A percentile compares a stretch with the other conserved stretches of the same genome.
phyloP scores from a whole-genome alignment of 2,797 vertebrate species.

The Hemitrygon akajei region DNA sequence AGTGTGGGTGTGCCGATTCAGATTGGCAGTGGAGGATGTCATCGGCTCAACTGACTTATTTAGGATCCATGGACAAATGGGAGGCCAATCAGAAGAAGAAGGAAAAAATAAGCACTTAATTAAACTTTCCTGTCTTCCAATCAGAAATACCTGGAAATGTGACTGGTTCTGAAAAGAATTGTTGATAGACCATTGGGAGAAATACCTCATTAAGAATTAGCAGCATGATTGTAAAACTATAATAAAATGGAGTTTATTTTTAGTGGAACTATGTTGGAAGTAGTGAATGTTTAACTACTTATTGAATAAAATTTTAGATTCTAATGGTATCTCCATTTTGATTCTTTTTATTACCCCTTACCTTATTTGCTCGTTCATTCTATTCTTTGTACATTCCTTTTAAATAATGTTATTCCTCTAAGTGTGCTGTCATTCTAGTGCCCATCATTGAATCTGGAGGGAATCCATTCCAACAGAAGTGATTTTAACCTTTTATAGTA shows the following conservation, averaged over 20 bases:
- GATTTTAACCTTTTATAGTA: no score
- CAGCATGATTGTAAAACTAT: background rate
- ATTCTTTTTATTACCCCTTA: background rate
- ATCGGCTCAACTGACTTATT: no score
- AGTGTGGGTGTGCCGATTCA: no score
- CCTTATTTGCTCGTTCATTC: background rate
- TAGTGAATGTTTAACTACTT: background rate
- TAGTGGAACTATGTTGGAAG: background rate
- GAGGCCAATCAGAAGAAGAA: no score
- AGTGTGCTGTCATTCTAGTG: background rate
- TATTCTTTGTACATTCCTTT: background rate
- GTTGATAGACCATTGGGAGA: background rate
- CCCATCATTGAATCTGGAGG: background rate
- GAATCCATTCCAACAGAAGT: background rate
- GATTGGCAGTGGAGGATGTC: no score
- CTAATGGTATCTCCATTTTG: background rate
- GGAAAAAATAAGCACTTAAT: no score
- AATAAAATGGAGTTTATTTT: background rate
- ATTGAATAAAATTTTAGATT: background rate
- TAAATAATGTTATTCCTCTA: background rate
- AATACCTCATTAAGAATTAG: background rate
- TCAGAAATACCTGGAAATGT: no score
- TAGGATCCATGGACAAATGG: no score
- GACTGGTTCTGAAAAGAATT: no score
- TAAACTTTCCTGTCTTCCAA: no score